Conservation (phyloP, 2,888 invertebrate genomes). For the Hipparchia semele region DNA sequence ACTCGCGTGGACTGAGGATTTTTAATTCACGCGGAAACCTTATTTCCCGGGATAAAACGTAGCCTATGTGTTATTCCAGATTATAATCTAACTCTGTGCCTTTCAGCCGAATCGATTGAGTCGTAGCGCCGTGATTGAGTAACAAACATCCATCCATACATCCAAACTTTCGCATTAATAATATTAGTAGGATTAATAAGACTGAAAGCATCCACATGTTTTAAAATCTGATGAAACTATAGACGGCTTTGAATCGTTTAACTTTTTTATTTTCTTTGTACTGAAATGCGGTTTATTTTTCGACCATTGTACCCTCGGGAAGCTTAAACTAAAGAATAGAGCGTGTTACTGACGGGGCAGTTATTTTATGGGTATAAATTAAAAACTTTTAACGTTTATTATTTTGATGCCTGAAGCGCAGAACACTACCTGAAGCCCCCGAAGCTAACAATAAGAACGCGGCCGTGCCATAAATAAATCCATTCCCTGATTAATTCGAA, state of each 20-base stretch:
- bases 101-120: too few species aligned
- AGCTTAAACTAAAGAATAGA: neutral
- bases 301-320: neutral
- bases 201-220: too few species aligned
- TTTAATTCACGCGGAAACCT: too few species aligned
- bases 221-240: neutral
- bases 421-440: neutral
- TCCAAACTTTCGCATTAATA: too few species aligned
- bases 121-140: too few species aligned
- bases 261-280: neutral
- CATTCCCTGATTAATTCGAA: neutral
- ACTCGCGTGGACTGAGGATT: too few species aligned
- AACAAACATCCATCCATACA: too few species aligned
- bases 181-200: too few species aligned
- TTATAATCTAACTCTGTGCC: too few species aligned
- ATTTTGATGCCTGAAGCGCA: neutral
- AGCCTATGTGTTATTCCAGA: too few species aligned
- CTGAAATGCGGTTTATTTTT: neutral
- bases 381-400: constrained; percentile 10
- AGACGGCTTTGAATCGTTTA: constrained; percentile 1
- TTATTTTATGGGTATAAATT: constrained; percentile 1
- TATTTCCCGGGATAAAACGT: too few species aligned
- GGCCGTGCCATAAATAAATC: neutral
- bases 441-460: neutral
- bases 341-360: neutral